Evolutionary conservation across 1,140 invertebrate species (phyloP), one percentile per base, ranked within the genome.

Genomic region (Brachionus rotundiformis): DNA sequence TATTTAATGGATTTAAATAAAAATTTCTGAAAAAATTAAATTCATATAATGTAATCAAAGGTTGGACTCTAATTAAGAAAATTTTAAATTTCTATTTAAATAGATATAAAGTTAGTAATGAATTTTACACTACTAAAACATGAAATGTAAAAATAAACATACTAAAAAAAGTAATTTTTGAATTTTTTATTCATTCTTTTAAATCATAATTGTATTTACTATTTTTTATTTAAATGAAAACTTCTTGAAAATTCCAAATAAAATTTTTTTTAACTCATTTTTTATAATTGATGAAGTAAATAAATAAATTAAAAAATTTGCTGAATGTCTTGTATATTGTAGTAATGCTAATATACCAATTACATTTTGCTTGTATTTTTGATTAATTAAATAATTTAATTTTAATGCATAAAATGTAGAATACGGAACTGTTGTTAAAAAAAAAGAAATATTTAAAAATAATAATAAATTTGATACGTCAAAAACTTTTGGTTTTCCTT

Each of bases 231-330:
- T n/a, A n/a, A n/a, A 36, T 36, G 8, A 36, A 54, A 54, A 8
- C 2, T 49, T 49, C 19, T 49, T 25, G 23, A 19, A 1, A 54
- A 54, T 19, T 23, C 8, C 6, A 4, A 8, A 23, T 19, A 19
- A 1, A n/a, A 68, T 68, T 10, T 29, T 33, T 41, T 68, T 68
- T 41, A 68, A 33, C 29, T 68, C 65, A 41, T 68, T 68, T 41
- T 68, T 68, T 3, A 68, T 25, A 7, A 68, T 41, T 1, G 65
- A 68, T 8, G 65, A 68, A 36, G 65, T 68, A 19, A 11, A 23
- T 29, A 68, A 16, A 68, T 68, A 68, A 19, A 68, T 68, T 33
- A 68, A 25, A 68, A 68, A 68, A 41, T 68, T 68, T 11, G 65
- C 65, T 8, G 65, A 31, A 68, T 68, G 65, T 10, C 65, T 33